phyloP scores from a whole-genome alignment of 2,888 invertebrate species.

The Drosophila picticornis region DNA sequence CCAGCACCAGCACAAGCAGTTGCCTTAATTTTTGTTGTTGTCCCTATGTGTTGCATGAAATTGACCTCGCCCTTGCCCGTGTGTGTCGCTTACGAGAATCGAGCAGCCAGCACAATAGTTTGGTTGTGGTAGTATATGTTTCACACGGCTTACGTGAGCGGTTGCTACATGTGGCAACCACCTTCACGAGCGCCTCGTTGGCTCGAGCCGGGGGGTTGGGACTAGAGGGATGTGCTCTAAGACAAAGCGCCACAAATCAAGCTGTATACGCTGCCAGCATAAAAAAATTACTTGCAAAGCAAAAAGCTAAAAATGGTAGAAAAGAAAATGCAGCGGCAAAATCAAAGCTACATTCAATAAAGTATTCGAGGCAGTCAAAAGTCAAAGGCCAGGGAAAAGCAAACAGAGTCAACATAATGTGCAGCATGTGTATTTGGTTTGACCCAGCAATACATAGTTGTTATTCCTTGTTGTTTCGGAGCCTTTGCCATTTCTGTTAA shows the following conservation, averaged over 20 bases:
- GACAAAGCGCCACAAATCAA: slow-evolving; percentile 65
- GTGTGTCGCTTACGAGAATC: slow-evolving; percentile 51
- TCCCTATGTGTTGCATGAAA: slow-evolving; percentile 69
- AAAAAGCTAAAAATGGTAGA: background rate
- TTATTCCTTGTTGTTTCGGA: slow-evolving; percentile 18
- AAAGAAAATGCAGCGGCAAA: slow-evolving; percentile 14
- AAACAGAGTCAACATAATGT: slow-evolving; percentile 16
- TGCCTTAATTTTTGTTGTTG: slow-evolving; percentile 19
- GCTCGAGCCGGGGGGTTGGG: background rate
- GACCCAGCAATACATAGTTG: slow-evolving; percentile 3
- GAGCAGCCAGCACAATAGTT: slow-evolving; percentile 29
- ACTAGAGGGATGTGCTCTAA: slow-evolving; percentile 29
- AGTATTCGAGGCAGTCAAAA: slow-evolving; percentile 23
- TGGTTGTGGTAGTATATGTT: slow-evolving; percentile 31
- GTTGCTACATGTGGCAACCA: slow-evolving; percentile 47
- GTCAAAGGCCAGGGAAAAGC: slow-evolving; percentile 21
- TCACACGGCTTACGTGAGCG: slow-evolving; percentile 59
- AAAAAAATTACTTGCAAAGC: slow-evolving; percentile 43
- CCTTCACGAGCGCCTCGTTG: slow-evolving; percentile 26
- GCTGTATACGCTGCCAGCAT: slow-evolving; percentile 51
- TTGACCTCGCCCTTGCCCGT: slow-evolving; percentile 74
- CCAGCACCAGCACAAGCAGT: slow-evolving; percentile 12
- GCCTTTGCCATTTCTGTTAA: slow-evolving; percentile 56
- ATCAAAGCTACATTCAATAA: slow-evolving; percentile 45
- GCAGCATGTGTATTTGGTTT: slow-evolving; percentile 10